Conservation (phyloP, 1,140 invertebrate species). For the Ceratitis capitata region DNA sequence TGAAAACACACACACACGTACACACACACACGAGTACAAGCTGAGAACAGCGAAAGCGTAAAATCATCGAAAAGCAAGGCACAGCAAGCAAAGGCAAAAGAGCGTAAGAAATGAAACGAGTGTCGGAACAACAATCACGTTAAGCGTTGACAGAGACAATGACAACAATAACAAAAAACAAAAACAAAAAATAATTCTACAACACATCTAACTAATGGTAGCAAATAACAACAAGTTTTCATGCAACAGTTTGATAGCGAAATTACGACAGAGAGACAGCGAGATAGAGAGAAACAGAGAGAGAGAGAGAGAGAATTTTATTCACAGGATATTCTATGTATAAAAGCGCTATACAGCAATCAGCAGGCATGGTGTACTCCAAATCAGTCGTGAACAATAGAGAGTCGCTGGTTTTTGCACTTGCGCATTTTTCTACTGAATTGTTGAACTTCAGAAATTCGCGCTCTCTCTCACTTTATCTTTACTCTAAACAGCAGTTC, state of each 20-base stretch:
- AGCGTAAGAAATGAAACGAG: background rate
- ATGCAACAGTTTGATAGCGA: constrained; percentile 35
- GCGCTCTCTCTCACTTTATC: background rate
- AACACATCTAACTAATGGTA: background rate
- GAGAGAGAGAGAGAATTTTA: background rate
- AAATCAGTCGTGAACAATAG: background rate
- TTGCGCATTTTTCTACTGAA: background rate
- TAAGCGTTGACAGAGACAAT: background rate
- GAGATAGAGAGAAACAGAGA: too few relatives aligned
- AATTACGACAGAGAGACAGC: too few relatives aligned
- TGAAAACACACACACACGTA: background rate
- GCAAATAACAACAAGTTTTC: background rate
- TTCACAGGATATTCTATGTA: background rate
- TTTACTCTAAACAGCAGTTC: background rate
- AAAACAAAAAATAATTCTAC: background rate
- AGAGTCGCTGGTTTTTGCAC: background rate
- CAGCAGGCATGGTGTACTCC: background rate
- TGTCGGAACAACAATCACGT: background rate
- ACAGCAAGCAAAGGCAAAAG: too few relatives aligned
- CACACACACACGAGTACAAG: background rate
- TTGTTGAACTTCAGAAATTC: background rate
- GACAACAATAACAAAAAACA: background rate
- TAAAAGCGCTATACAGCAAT: background rate
- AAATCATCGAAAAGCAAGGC: background rate
- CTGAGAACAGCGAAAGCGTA: background rate